Evolutionary conservation across 2,113 vertebrate genomes (phyloP).

Genomic region (Platysteira castanea): DNA sequence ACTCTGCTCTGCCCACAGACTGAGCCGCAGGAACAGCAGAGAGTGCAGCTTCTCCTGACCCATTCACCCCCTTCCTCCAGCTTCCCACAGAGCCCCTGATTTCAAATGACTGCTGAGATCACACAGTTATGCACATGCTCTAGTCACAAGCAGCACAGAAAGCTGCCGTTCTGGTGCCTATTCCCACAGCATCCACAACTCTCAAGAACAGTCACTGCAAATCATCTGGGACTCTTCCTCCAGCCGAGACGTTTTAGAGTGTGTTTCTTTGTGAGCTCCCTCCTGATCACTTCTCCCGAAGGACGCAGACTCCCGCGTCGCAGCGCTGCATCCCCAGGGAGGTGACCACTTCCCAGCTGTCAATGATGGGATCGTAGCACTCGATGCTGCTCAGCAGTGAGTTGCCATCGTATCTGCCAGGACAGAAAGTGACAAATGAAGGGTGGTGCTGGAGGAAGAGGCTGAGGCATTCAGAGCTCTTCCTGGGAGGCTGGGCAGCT

Average conservation of each 20-base stretch:
- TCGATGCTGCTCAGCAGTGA: conserved; percentile 97
- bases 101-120: conserved; percentile 35
- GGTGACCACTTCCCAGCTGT: conserved; percentile 97
- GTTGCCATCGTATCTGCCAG: conserved; percentile 91
- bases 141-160: conserved; percentile 55
- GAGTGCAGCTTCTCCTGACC: neutral
- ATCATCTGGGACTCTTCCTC: conserved; percentile 28
- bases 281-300: conserved; percentile 89
- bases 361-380: conserved; percentile 97
- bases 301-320: conserved; percentile 95
- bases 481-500: neutral
- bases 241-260: neutral
- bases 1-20: conserved; percentile 18
- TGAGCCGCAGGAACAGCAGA: conserved; percentile 16
- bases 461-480: neutral
- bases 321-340: conserved; percentile 98
- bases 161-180: conserved; percentile 37
- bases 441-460: neutral
- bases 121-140: neutral
- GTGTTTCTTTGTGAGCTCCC: neutral
- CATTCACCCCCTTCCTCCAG: neutral
- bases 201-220: conserved; percentile 65
- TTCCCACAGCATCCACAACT: conserved; percentile 52
- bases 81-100: neutral
- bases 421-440: conserved; percentile 1